A percentile compares a stretch with the other conserved stretches of the same genome.
phyloP scores from a whole-genome alignment of 2,113 vertebrate species.

The Thamnophis sirtalis region DNA sequence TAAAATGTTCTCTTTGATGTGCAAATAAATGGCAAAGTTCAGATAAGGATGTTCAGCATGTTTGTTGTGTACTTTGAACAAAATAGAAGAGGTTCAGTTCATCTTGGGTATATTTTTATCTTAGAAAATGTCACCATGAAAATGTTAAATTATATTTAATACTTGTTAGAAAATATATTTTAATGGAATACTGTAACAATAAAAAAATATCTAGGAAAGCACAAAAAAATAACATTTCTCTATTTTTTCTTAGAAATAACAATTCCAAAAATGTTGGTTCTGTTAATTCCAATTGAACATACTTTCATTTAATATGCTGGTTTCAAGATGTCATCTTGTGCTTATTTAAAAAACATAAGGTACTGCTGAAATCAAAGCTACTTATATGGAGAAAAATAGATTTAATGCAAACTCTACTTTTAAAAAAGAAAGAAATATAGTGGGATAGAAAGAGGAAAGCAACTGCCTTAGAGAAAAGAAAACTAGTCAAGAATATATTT shows the following conservation, averaged over 20 bases:
- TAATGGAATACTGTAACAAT: conserved; percentile 38
- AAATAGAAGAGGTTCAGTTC: conserved; percentile 44
- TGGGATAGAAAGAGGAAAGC: not conserved
- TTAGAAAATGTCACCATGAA: conserved; percentile 50
- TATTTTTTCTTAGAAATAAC: conserved; percentile 5
- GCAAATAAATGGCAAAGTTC: conserved; percentile 56
- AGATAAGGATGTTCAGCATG: conserved; percentile 56
- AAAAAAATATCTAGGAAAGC: conserved; percentile 34
- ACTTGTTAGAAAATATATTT: conserved; percentile 56
- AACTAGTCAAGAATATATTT: not conserved
- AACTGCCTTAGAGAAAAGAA: not conserved
- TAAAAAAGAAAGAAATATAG: not conserved
- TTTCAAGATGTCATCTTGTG: not conserved
- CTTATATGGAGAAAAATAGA: not conserved
- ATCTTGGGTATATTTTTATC: not conserved
- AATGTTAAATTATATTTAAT: conserved; percentile 53
- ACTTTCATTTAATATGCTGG: not conserved
- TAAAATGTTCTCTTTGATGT: conserved; percentile 60
- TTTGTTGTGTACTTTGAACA: conserved; percentile 45
- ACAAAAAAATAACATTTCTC: conserved; percentile 18
- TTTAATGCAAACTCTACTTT: not conserved
- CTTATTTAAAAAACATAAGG: not conserved
- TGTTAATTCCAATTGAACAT: not conserved
- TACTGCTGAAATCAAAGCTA: not conserved
- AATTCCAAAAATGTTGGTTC: not conserved